Base-by-base conservation (phyloP, 2,797 vertebrate genomes). In the Acanthopagrus latus region DNA sequence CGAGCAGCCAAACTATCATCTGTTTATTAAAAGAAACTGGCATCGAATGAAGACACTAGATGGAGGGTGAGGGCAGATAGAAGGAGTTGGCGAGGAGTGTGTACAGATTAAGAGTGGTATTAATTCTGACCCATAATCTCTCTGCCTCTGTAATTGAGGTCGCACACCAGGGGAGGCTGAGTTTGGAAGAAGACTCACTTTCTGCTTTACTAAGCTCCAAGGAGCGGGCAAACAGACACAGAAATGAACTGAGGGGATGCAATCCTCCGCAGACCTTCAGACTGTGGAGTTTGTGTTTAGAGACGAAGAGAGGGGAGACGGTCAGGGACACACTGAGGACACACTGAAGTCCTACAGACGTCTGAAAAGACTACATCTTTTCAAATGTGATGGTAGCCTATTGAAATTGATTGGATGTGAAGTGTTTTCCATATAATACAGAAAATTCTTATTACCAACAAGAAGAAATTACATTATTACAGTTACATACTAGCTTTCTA, bases 141-240 rank as follows among this genome's bases (percentile, higher is more conserved):
- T 56, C 80, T 76, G 88, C 88, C 80, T 89, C 90, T 91, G 92
- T 95, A 95, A 95, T 94, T 95, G 94, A 94, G 94, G 94, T 94
- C 86, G 60, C 85, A 81, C 88, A 84, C 88, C 90, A 81, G 79
- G 92, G 91, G 93, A 93, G 85, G 71, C 81, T 71, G 86, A 78
- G 87, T 91, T 89, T 86, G 83, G 81, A 89, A 73, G 85, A 89
- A 77, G 86, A 78, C 84, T 66, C 81, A 46, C 88, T 91, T 71
- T 87, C 82, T 88, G 87, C 80, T 89, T 87, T 83, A 54, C 74
- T 88, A 74, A 89, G 78, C 88, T 90, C 86, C 52, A 44, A 88
- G 84, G 81, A 87, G 29, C 50, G 56, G 71, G 86, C 80, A 82
- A 88, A 89, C 83, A 87, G 81, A 76, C 78, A 71, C 73, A 73